Conservation (phyloP, 1,140 invertebrate genomes). For the Macrotrachela quadricornifera region DNA sequence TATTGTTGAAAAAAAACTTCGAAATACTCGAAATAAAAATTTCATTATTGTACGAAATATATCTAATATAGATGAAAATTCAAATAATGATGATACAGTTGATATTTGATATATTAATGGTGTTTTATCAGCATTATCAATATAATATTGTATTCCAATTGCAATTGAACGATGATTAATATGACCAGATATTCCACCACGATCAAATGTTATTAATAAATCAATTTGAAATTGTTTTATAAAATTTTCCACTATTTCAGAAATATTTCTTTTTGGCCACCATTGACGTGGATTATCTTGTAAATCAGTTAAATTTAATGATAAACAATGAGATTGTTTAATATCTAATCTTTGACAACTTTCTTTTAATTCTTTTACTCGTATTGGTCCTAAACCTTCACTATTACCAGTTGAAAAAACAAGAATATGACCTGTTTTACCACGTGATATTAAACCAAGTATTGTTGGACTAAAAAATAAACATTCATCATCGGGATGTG, state of each 20-base stretch:
- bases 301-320: not conserved
- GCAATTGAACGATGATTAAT: slow-evolving; percentile 43
- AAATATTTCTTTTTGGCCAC: slow-evolving; percentile 53
- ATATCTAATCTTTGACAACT: not conserved
- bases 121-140: not conserved
- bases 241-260: slow-evolving; percentile 37
- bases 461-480: slow-evolving; percentile 92
- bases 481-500: slow-evolving; percentile 77
- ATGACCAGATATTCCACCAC: slow-evolving; percentile 63
- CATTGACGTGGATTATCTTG: slow-evolving; percentile 46
- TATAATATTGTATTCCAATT: not conserved
- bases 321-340: not conserved
- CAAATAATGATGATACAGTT: not conserved
- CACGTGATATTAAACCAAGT: not conserved
- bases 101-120: not conserved
- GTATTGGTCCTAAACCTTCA: not conserved
- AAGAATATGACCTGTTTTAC: slow-evolving; percentile 11
- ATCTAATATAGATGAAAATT: too few species aligned
- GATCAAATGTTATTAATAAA: slow-evolving; percentile 63
- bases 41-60: too few species aligned
- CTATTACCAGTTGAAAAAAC: not conserved
- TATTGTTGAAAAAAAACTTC: not conserved
- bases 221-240: slow-evolving; percentile 39
- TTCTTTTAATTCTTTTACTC: not conserved
- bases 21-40: too few species aligned